Evolutionary conservation across 2,888 invertebrate genomes (phyloP), one percentile per base, ranked within the genome.

Genomic region (Nephrotoma appendiculata): DNA sequence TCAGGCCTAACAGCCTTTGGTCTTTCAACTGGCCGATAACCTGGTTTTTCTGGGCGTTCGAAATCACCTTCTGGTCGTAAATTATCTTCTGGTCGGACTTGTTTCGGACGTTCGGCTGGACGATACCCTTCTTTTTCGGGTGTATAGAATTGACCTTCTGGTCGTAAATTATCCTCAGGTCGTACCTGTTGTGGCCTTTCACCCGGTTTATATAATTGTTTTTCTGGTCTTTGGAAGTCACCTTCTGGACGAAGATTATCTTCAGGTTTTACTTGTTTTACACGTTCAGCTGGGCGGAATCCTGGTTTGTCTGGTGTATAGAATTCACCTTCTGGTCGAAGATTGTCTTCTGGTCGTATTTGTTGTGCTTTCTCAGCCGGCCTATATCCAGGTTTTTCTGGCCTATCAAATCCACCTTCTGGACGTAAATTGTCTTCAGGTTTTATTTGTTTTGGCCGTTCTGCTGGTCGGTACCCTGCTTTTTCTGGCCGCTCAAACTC

Each of bases 131-230:
- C 88, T 87, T 91, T 90, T 42, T 90, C 90, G 4, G 92, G 92
- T 86, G 91, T 90, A 88, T 93, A 92, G 87, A 94, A 93, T 4
- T 93, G 92, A 9, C 94, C 94, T 90, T 95, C 94, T 0, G 93
- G 92, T 87, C 91, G 91, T 2, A 94, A 90, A 89, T 94, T 94
- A 88, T 93, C 93, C 11, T 90, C 89, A 1, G 92, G 92, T 87
- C 90, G 91, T 0, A 90, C 92, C n/a, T 91, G 90, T 19, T 91
- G 89, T 0, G 92, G 91, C 87, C 92, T 89, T 88, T 93, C 93
- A 41, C 92, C 93, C 1, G 93, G 92, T 0, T 89, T 88, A 89
- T 91, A 90, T 88, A 91, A 91, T 19, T 90, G 88, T 87, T 91
- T 90, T 71, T 90, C 90, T 87, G 89, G 92, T 91, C 91, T 83